Conservation (phyloP, 2,797 vertebrate species). For the Eupleurogrammus muticus region DNA sequence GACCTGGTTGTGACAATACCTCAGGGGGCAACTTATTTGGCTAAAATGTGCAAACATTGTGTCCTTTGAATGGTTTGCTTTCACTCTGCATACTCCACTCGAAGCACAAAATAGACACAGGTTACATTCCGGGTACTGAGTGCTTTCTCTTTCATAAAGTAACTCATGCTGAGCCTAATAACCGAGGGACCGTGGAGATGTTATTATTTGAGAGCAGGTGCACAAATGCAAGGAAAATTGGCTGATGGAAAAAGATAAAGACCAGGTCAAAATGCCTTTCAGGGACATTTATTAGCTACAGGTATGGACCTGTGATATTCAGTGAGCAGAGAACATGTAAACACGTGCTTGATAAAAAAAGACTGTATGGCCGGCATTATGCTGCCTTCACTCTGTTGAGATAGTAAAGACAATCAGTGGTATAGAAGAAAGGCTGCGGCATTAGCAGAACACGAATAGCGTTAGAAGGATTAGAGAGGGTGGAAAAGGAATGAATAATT, state of each 20-base stretch:
- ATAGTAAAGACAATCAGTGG: background rate
- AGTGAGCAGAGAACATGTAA: constrained; percentile 3
- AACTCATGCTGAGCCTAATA: background rate
- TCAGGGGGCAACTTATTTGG: background rate
- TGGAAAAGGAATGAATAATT: constrained; percentile 44
- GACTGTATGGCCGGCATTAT: background rate
- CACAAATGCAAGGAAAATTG: background rate
- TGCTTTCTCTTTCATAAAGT: background rate
- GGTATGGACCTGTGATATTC: background rate
- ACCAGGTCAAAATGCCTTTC: constrained; percentile 14
- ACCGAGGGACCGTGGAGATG: background rate
- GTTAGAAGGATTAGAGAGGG: constrained; percentile 25
- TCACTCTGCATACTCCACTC: background rate
- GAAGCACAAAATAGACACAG: background rate
- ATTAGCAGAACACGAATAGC: constrained; percentile 14
- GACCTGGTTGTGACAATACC: background rate
- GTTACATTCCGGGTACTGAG: background rate
- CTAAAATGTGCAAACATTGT: background rate
- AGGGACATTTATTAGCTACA: constrained; percentile 22
- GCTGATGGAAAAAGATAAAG: constrained; percentile 22
- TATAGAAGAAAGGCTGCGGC: constrained; percentile 3
- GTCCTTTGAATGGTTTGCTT: background rate
- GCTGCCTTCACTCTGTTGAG: constrained; percentile 18
- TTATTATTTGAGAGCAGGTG: constrained; percentile 2
- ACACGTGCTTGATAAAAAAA: background rate